Base-by-base conservation (phyloP, 2,113 vertebrate genomes). In the Archocentrus centrarchus region DNA sequence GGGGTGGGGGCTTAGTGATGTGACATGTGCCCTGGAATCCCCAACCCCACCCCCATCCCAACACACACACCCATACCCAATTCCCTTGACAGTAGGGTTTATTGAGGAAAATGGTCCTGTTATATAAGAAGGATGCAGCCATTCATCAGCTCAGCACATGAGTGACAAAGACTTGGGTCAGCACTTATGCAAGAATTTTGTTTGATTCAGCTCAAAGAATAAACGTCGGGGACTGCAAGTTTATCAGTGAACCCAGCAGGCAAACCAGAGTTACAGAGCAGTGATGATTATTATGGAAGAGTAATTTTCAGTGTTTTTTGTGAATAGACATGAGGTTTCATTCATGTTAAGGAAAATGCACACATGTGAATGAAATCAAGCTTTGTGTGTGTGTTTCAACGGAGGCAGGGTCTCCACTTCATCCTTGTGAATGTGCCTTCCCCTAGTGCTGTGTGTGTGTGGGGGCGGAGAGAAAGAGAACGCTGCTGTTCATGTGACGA, bases 351-450 rank as follows among this genome's bases (percentile, higher is more conserved):
- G 63, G 62, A 76, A 78, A 82, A 73, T 80, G 75, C 84, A 79
- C 70, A 83, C 32, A 58, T 82, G 85, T 94, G 90, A 93, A 93
- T 94, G 91, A 92, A 89, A 87, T 53, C 1, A 50, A 62, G 81
- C 30, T 1, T 0, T 68, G 73, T 62, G 20, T 79, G 53, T 39
- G 37, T 59, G 15, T 76, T 80, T 81, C 62, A 55, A 27, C 22
- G 80, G 68, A 89, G 82, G 87, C 78, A 87, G 79, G 80, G 75
- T 85, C 77, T 88, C 39, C 66, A 78, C 75, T 50, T 83, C 80
- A 89, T 88, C 68, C 84, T 90, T 92, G 84, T 93, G 92, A 94
- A 93, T 94, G 93, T 94, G 85, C 84, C 82, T 86, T 86, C 80
- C 66, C 77, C 61, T 88, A 76, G 81, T 82, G 79, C 53, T 93